Base-by-base conservation (phyloP, 2,888 invertebrate genomes). In the Conchocele bisecta region DNA sequence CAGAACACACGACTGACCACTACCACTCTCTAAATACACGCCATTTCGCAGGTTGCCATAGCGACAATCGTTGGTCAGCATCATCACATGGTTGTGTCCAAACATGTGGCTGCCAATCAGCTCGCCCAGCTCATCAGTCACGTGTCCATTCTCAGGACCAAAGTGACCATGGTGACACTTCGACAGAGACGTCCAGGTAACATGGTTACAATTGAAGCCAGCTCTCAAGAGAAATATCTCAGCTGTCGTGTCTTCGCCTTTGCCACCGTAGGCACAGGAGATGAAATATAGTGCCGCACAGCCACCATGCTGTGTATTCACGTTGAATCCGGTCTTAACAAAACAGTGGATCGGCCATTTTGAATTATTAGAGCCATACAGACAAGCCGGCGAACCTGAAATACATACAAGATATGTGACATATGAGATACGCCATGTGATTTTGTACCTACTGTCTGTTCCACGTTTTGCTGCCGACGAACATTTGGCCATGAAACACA, bases 131-230 rank as follows among this genome's bases (percentile, higher is more conserved):
- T 86, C 86, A 65, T 82, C 77, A 6, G 78, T 72, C 4, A 20
- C 11, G 24, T 70, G 81, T 2, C 9, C 3, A 39, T 68, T 82
- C 15, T 66, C 59, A 5, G 77, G 56, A 15, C 83, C 81, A 71
- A 86, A 86, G 61, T 86, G 84, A 24, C 84, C 86, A 26, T 56
- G 17, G 39, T 86, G 65, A 17, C 51, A 58, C 26, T 64, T 69
- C 7, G 29, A 46, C 28, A 85, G 63, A 22, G 71, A 68, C 15
- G 58, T 66, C 11, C 6, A 17, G 9, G 46, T 22, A 28, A 70
- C 59, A 56, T 84, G 80, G 56, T 85, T 83, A 58, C 82, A 79
- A 46, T 83, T 82, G 69, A 81, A 84, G 1, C 86, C 86, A 31
- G 64, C 69, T 3, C 81, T 64, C n/a, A 80, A 15, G 13, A 86